These are phyloP conservation scores for Lophura nycthemera DNA, from an alignment of 2,113 vertebrate species.

Conservation along the genomic window DNA sequence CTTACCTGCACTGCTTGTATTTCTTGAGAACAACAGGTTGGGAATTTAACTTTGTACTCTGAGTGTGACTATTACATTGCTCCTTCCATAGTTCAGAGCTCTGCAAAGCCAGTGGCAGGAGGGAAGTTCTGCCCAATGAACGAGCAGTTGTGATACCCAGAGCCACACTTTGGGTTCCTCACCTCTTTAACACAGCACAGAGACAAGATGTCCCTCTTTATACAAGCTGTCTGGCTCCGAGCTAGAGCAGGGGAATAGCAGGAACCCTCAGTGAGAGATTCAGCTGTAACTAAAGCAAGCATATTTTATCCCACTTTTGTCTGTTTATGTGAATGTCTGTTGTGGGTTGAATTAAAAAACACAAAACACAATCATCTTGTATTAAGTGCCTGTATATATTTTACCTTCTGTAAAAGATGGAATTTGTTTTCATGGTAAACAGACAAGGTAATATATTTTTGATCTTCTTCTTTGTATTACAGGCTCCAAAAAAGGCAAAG, in stretches of 20 bases:
- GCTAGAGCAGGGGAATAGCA: not conserved
- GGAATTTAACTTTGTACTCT: not conserved
- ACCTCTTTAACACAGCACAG: not conserved
- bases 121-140: not conserved
- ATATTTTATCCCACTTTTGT: not conserved
- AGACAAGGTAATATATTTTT: not conserved
- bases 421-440: slow-evolving; percentile 2
- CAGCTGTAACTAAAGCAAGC: not conserved
- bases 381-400: not conserved
- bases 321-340: not conserved
- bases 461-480: slow-evolving; percentile 7
- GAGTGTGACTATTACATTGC: not conserved
- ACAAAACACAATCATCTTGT: not conserved
- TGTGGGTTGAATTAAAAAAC: not conserved
- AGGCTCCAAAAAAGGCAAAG: slow-evolving; percentile 90
- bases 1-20: not conserved
- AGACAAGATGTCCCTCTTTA: not conserved
- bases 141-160: not conserved
- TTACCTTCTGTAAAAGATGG: not conserved
- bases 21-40: not conserved
- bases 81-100: not conserved
- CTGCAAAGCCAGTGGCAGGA: not conserved
- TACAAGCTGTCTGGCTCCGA: not conserved
- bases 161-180: not conserved
- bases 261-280: not conserved